Conservation (phyloP, 2,113 vertebrate genomes). For the Hippolais icterina region DNA sequence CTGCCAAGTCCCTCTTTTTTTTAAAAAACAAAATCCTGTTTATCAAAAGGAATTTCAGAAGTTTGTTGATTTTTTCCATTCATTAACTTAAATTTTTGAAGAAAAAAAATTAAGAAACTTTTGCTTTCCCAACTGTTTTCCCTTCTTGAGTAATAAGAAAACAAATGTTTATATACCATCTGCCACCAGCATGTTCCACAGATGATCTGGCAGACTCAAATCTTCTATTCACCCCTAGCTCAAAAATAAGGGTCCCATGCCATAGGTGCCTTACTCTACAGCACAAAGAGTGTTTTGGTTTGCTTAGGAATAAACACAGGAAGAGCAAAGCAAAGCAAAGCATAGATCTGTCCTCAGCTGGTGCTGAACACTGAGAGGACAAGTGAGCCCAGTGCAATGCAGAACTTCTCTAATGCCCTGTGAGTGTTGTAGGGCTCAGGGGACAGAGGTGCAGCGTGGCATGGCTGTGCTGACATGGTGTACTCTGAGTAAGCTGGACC, state of each 20-base stretch:
- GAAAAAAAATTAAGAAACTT: neutral
- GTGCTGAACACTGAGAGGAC: neutral
- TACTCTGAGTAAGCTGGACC: neutral
- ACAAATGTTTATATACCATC: slow-evolving; percentile 37
- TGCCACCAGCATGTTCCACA: slow-evolving; percentile 46
- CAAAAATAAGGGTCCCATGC: neutral
- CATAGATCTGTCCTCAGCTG: neutral
- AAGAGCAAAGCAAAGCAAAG: neutral
- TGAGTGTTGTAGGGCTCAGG: neutral
- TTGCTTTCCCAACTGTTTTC: slow-evolving; percentile 51
- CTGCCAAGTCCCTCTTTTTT: neutral
- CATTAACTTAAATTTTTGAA: slow-evolving; percentile 49
- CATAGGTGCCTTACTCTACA: neutral
- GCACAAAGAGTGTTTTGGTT: neutral
- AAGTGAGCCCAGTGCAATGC: neutral
- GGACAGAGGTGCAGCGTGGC: neutral
- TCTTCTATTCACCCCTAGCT: slow-evolving; percentile 6
- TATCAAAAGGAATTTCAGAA: slow-evolving; percentile 60
- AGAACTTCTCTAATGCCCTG: neutral
- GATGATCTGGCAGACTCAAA: slow-evolving; percentile 18
- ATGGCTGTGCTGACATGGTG: neutral
- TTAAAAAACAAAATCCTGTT: slow-evolving; percentile 35
- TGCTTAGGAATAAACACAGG: neutral
- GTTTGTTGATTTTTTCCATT: slow-evolving; percentile 59
- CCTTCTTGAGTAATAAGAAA: slow-evolving; percentile 50